A percentile compares a stretch with the other conserved stretches of the same genome.
These are phyloP conservation scores for Bergia sp. DNA, from an alignment of 92 coral and sea anemone species.

Conservation along the genomic window DNA sequence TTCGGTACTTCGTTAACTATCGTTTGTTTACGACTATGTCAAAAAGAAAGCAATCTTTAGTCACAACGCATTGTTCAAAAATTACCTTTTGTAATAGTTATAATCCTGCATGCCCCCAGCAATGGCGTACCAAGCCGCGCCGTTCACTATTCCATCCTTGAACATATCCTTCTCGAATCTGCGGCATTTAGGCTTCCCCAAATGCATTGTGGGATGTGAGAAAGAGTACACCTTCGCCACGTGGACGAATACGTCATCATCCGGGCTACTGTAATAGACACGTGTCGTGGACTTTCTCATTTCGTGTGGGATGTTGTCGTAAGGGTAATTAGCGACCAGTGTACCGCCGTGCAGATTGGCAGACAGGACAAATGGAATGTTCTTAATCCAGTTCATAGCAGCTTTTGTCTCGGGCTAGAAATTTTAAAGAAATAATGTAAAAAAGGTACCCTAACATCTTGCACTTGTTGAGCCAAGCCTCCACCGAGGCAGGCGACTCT, in stretches of 20 bases:
- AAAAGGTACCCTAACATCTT: too few species aligned
- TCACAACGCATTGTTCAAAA: neutral
- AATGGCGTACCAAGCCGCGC: conserved; percentile 96
- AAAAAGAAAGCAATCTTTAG: too few species aligned
- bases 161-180: conserved; percentile 58
- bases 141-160: conserved; percentile 92
- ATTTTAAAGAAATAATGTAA: neutral
- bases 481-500: too few species aligned
- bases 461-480: neutral
- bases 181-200: conserved; percentile 77
- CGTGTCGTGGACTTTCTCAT: conserved; percentile 58
- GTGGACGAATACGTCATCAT: conserved; percentile 90
- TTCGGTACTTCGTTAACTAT: too few species aligned
- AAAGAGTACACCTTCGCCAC: conserved; percentile 79
- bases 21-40: too few species aligned
- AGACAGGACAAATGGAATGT: conserved; percentile 87
- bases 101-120: conserved; percentile 99
- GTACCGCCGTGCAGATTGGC: conserved; percentile 98
- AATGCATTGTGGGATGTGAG: conserved; percentile 90
- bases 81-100: conserved; percentile 90
- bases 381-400: conserved; percentile 86
- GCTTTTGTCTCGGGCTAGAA: conserved; percentile 86
- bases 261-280: conserved; percentile 91
- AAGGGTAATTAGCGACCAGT: conserved; percentile 91
- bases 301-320: conserved; percentile 83